These are phyloP conservation scores for Babylonia areolata DNA, from an alignment of 1,140 invertebrate species.

Conservation along the genomic window DNA sequence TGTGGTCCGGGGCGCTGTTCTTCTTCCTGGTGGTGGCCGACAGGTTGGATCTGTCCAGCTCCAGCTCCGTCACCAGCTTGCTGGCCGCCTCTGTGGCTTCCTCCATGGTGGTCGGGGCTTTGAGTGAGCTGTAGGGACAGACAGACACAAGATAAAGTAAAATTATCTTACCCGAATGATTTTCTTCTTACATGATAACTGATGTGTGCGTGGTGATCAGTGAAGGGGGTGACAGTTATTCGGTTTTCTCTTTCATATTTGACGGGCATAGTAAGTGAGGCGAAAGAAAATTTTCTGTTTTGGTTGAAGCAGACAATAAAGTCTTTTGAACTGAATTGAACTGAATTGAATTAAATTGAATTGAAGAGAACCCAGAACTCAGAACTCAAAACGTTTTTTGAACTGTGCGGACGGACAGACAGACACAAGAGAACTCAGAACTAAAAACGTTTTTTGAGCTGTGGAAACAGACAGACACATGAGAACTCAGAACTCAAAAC, in stretches of 20 bases:
- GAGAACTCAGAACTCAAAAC: too few relatives aligned
- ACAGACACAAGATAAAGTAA: neutral
- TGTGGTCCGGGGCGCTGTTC: conserved; percentile 20
- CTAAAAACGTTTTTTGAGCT: too few relatives aligned
- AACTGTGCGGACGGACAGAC: too few relatives aligned
- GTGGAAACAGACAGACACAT: too few relatives aligned
- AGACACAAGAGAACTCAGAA: too few relatives aligned
- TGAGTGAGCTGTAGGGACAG: neutral
- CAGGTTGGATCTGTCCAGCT: neutral
- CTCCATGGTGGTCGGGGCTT: neutral
- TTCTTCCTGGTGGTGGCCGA: conserved; percentile 4
- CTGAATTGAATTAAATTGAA: too few relatives aligned
- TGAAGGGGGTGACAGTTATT: neutral
- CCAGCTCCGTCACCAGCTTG: neutral
- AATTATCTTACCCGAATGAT: too few relatives aligned
- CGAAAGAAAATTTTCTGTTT: neutral
- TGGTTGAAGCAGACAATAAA: neutral
- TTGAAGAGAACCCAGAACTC: too few relatives aligned
- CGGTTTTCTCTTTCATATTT: neutral
- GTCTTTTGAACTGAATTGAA: too few relatives aligned
- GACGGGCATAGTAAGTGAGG: too few relatives aligned
- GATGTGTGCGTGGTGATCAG: neutral
- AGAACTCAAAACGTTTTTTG: too few relatives aligned
- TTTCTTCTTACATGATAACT: too few relatives aligned
- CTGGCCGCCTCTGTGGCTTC: conserved; percentile 1